phyloP scores from a whole-genome alignment of 2,797 vertebrate genomes.

The Triplophysa bombifrons region DNA sequence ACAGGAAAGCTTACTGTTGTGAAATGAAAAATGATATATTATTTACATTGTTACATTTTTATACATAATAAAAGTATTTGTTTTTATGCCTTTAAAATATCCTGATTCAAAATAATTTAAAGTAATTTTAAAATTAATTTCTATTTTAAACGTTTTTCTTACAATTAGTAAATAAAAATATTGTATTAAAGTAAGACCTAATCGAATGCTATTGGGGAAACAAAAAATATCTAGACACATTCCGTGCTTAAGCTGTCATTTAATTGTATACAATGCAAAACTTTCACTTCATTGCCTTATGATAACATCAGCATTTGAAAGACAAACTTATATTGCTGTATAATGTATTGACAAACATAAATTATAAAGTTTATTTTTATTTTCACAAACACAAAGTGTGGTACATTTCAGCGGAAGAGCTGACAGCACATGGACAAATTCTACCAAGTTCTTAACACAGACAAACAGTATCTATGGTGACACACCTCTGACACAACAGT shows the following conservation, averaged over 20 bases:
- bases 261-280: neutral
- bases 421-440: neutral
- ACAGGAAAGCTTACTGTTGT: no score
- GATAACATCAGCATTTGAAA: no score
- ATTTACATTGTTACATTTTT: neutral
- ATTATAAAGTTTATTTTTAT: neutral
- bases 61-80: neutral
- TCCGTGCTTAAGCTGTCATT: neutral
- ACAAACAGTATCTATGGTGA: slow-evolving; percentile 24
- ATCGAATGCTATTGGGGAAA: neutral
- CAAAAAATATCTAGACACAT: neutral
- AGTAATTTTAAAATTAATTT: neutral
- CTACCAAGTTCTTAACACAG: slow-evolving; percentile 16
- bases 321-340: neutral
- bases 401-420: neutral
- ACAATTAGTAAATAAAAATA: neutral
- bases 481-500: slow-evolving; percentile 44
- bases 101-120: neutral
- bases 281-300: no score
- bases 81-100: neutral
- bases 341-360: no score
- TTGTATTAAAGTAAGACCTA: neutral
- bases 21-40: no score
- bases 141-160: neutral
- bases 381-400: neutral